These are phyloP conservation scores for Cheilosia grossa DNA, from an alignment of 2,888 invertebrate species.

Conservation along the genomic window DNA sequence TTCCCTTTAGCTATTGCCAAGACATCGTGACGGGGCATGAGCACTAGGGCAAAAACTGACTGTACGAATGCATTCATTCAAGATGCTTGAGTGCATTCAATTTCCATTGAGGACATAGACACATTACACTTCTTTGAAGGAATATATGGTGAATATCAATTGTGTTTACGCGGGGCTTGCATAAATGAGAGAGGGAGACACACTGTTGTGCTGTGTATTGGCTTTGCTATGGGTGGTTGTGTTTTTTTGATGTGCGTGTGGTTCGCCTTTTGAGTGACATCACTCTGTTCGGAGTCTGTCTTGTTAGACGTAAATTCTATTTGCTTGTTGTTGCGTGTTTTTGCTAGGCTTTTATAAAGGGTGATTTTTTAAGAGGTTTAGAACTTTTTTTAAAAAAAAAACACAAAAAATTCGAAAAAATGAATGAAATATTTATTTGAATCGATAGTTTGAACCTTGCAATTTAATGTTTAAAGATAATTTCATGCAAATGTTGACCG, in stretches of 20 bases:
- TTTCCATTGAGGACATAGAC: slow-evolving; percentile 60
- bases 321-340: slow-evolving; percentile 19
- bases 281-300: slow-evolving; percentile 62
- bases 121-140: slow-evolving; percentile 12
- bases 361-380: too few relatives aligned
- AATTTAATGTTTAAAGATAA: too few relatives aligned
- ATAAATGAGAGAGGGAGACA: slow-evolving; percentile 39
- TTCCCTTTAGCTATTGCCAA: slow-evolving; percentile 23
- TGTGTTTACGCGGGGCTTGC: slow-evolving; percentile 41
- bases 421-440: too few relatives aligned
- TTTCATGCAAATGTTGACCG: too few relatives aligned
- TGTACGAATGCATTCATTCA: slow-evolving; percentile 40
- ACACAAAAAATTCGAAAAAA: too few relatives aligned
- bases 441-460: too few relatives aligned
- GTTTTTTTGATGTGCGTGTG: slow-evolving; percentile 49
- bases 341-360: background rate
- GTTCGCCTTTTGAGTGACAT: slow-evolving; percentile 58
- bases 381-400: too few relatives aligned
- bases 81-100: slow-evolving; percentile 57
- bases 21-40: slow-evolving; percentile 56
- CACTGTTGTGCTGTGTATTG: background rate
- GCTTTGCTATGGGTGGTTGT: background rate
- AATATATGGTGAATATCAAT: slow-evolving; percentile 51
- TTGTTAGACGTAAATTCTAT: slow-evolving; percentile 67
- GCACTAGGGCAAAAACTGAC: slow-evolving; percentile 8